Evolutionary conservation across 2,113 vertebrate genomes (phyloP).

Genomic region (Capreolus pygargus): DNA sequence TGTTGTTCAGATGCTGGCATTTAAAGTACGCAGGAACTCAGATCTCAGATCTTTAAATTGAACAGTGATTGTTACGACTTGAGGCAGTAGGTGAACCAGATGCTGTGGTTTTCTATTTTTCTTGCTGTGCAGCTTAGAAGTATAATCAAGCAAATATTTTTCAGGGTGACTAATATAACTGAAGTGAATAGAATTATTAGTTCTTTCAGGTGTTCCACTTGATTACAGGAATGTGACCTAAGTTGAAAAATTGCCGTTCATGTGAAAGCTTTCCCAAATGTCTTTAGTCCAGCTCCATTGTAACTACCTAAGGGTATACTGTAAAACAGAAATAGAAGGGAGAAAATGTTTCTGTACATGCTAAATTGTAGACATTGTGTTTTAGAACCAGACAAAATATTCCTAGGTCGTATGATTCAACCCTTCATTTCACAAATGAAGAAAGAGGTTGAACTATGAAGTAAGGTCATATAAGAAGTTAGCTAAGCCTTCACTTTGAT

Average conservation of each 20-base stretch:
- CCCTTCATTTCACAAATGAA: not conserved
- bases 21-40: not conserved
- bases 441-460: not conserved
- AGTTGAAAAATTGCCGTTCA: not conserved
- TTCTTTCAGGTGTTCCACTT: slow-evolving; percentile 10
- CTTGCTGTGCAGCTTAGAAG: slow-evolving; percentile 17
- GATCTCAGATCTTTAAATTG: slow-evolving; percentile 2
- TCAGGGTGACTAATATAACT: not conserved
- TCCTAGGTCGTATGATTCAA: not conserved
- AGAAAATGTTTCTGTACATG: not conserved
- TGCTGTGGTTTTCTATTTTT: not conserved
- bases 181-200: slow-evolving; percentile 27
- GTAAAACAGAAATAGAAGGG: not conserved
- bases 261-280: not conserved
- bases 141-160: slow-evolving; percentile 35
- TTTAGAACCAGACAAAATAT: not conserved
- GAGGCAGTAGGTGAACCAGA: not conserved
- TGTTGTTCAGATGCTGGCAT: slow-evolving; percentile 27
- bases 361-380: not conserved
- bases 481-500: not conserved
- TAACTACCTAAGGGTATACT: not conserved
- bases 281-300: not conserved
- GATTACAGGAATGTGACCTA: not conserved
- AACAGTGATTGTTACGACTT: not conserved
- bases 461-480: not conserved